Conservation (phyloP, 2,888 invertebrate species). For the Flexamia atlantica region DNA sequence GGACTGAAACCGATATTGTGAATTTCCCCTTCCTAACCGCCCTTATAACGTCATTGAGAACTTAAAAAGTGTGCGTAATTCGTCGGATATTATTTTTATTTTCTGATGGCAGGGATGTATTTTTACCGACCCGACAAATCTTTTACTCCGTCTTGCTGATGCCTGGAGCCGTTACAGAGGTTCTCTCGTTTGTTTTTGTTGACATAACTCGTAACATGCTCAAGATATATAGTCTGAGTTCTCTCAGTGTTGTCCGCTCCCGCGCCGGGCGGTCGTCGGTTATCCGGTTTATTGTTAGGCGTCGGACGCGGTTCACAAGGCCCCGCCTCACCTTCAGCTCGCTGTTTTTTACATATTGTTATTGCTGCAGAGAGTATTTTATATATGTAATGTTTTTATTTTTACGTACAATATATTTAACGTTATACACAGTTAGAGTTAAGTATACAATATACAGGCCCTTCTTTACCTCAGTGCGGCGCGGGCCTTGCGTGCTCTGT, state of each 20-base stretch:
- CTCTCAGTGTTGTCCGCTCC: conserved; percentile 47
- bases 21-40: conserved; percentile 59
- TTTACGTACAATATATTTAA: conserved; percentile 61
- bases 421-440: conserved; percentile 63
- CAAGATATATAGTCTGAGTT: conserved; percentile 60
- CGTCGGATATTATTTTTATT: conserved; percentile 51
- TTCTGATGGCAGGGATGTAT: conserved; percentile 57
- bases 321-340: conserved; percentile 34
- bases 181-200: conserved; percentile 55
- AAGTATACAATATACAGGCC: conserved; percentile 50
- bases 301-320: conserved; percentile 12
- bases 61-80: conserved; percentile 58
- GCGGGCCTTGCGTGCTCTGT: conserved; percentile 12
- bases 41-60: conserved; percentile 55
- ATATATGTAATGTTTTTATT: conserved; percentile 62
- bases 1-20: conserved; percentile 58
- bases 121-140: conserved; percentile 54
- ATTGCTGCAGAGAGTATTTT: conserved; percentile 63
- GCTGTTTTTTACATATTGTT: conserved; percentile 58
- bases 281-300: conserved; percentile 53
- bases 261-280: conserved; percentile 34
- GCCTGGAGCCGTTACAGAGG: conserved; percentile 41
- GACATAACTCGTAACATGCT: conserved; percentile 53
- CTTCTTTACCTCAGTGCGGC: conserved; percentile 59
- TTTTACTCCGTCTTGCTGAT: conserved; percentile 53